Percentiles rank a stretch among this genome's conserved stretches.
Evolutionary conservation across 2,797 vertebrate genomes (phyloP).

Genomic region (Pipistrellus nathusii): DNA sequence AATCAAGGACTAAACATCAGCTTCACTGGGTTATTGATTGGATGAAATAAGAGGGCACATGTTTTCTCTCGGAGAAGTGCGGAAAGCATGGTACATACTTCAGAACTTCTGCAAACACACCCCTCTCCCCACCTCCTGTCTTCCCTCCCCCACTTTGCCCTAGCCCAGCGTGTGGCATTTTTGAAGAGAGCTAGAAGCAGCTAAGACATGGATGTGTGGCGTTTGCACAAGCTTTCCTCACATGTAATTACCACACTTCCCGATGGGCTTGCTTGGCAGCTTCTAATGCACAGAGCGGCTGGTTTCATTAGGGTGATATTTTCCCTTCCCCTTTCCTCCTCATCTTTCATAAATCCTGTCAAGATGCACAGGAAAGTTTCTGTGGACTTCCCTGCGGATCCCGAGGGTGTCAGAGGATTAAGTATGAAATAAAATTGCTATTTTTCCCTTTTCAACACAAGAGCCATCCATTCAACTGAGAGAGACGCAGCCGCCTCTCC

Average conservation of each 20-base stretch:
- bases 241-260: slow-evolving; percentile 74
- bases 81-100: not conserved
- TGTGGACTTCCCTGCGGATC: slow-evolving; percentile 43
- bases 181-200: slow-evolving; percentile 57
- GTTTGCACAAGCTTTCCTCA: slow-evolving; percentile 71
- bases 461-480: slow-evolving; percentile 83
- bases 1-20: not conserved
- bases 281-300: slow-evolving; percentile 26
- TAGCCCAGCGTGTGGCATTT: slow-evolving; percentile 33
- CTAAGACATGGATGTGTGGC: not conserved
- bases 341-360: slow-evolving; percentile 79
- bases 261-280: slow-evolving; percentile 57
- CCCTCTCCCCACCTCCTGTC: rapidly evolving
- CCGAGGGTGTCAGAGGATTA: slow-evolving; percentile 76
- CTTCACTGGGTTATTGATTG: not conserved
- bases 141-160: not conserved
- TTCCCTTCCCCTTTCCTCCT: slow-evolving; percentile 56
- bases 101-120: not conserved
- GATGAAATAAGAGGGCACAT: not conserved
- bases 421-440: slow-evolving; percentile 78
- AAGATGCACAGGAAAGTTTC: slow-evolving; percentile 78
- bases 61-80: rapidly evolving
- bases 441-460: slow-evolving; percentile 79
- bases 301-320: slow-evolving; percentile 61
- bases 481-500: slow-evolving; percentile 84